Evolutionary conservation across 2,888 invertebrate genomes (phyloP), one percentile per base, ranked within the genome.

Genomic region (Eutolmus rufibarbis): DNA sequence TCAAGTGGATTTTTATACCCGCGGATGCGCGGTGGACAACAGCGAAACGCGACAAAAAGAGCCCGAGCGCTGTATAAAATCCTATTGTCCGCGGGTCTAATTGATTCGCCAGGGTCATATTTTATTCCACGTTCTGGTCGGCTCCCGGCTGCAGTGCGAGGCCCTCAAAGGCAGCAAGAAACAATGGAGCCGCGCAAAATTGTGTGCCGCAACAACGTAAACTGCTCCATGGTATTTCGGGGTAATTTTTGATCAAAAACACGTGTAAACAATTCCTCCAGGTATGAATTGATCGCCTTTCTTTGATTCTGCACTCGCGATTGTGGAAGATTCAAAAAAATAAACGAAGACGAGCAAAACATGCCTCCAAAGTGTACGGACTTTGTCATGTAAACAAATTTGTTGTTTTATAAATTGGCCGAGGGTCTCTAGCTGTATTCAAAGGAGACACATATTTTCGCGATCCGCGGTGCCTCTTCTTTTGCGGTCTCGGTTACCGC

Each of bases 71-170:
- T 82, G 88, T 88, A 88, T 88, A 89, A 89, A 89, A 89, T 89
- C 88, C 89, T 89, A 89, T 89, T 89, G 89, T 89, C 86, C 89
- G 87, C 81, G 79, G 86, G 90, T 92, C 92, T 92, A 92, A 92
- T 92, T 92, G 92, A 92, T 92, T 91, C 92, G 91, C 90, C 89
- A 89, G 89, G 89, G 91, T 91, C 90, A 92, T 92, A 92, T 86
- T 78, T 86, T 86, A 86, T 86, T 86, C 78, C 28, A 57, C 37
- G 78, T 86, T 78, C 74, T 46, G 74, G 5, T 23, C 74, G 85
- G 28, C 85, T 85, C 28, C 43, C 43, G 28, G 46, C 76, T 3
- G 14, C 4, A 74, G 23, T n/a, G 37, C 74, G 23, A 46, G 43
- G n/a, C 46, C 74, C 43, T 40, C 85, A 74, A 74, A 82, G 82